Base-by-base conservation (phyloP, 2,113 vertebrate species). In the Aleadryas rufinucha region DNA sequence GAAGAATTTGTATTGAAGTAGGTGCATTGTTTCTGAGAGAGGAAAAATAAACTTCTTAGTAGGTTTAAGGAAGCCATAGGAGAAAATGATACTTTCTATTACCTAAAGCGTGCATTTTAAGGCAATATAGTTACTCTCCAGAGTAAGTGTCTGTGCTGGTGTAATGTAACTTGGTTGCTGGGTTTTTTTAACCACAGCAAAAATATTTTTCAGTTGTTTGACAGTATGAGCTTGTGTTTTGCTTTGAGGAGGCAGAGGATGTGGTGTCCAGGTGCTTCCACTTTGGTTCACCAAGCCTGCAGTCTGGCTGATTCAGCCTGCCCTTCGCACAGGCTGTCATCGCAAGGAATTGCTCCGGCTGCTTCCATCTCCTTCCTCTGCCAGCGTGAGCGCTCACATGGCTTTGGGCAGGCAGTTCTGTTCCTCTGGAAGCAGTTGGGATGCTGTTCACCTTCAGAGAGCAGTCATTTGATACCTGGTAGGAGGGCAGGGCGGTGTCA, bases 361-460 rank as follows among this genome's bases (percentile, higher is more conserved):
- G 17, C 30, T 56, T 47, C 50, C 18, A 2, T 37, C 7, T 39
- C 41, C n/a, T 50, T 27, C 7, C 33, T 28, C 44, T 74, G 77
- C 45, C 72, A 27, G n/a, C 26, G 18, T 0, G 4, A 30, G 66
- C 0, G 0, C 54, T 60, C 3, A 0, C 2, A 0, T 15, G 50
- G 77, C 84, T 49, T 41, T 12, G 37, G n/a, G 63, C 47, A 13
- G 52, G 63, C 78, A 23, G 7, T 52, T 30, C 12, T 49, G 13
- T 39, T 49, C 33, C 11, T 52, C 59, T 4, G 31, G 68, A 22
- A 84, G 39, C 44, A 7, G 33, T 7, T 87, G 35, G 49, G 68
- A 42, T 60, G 26, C 76, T 33, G 47, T 33, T 83, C 26, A 1
- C 26, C n/a, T 15, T 7, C 66, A 15, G 54, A 13, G 1, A 33